Evolutionary conservation across 2,797 vertebrate species (phyloP).

Genomic region (Myotis daubentonii): DNA sequence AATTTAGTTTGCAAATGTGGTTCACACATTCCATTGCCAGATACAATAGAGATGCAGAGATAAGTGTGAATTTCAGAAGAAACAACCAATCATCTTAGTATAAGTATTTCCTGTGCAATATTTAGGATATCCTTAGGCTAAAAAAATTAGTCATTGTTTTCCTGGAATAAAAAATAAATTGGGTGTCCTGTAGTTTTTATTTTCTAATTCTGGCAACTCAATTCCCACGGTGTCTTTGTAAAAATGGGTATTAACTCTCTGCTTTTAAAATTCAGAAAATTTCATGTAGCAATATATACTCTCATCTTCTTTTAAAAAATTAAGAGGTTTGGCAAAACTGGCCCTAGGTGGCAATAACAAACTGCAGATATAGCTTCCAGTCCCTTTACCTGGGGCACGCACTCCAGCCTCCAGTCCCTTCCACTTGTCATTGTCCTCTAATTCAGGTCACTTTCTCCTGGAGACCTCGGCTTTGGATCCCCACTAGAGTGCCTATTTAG

Average conservation of each 20-base stretch:
- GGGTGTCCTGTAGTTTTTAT: neutral
- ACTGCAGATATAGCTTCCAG: accelerated
- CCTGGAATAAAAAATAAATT: neutral
- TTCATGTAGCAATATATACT: neutral
- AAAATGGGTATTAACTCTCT: neutral
- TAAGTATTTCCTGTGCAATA: neutral
- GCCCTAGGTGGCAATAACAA: neutral
- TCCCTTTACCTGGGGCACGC: too few relatives aligned
- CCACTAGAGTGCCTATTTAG: neutral
- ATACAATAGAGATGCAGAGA: neutral
- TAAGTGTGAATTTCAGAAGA: neutral
- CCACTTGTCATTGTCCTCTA: neutral
- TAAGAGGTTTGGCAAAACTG: neutral
- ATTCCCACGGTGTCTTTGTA: neutral
- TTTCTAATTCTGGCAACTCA: neutral
- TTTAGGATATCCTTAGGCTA: neutral
- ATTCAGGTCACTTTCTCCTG: neutral
- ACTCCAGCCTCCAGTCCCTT: accelerated
- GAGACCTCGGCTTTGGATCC: neutral
- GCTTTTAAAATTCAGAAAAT: neutral
- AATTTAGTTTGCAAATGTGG: neutral
- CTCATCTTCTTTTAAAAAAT: slow-evolving; percentile 6
- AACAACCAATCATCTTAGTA: neutral
- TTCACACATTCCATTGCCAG: neutral
- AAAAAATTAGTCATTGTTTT: neutral